Conservation (phyloP, 2,888 invertebrate genomes). For the Hesperia comma region DNA sequence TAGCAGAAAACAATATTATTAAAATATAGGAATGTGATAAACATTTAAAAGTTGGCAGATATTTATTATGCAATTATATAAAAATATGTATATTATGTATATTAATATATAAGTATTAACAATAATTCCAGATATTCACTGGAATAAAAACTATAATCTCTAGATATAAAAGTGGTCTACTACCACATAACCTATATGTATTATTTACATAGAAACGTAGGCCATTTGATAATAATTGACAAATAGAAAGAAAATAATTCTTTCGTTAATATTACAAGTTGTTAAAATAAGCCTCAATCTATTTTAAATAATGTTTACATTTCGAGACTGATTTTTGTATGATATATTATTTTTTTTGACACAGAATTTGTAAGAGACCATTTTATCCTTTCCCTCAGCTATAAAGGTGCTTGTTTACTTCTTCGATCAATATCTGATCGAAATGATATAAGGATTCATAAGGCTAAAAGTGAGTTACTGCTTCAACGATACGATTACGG, state of each 20-base stretch:
- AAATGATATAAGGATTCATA: too few species aligned
- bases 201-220: constrained; percentile 23
- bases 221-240: neutral
- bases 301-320: too few species aligned
- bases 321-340: too few species aligned
- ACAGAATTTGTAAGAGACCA: too few species aligned
- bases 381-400: too few species aligned
- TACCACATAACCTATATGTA: constrained; percentile 15
- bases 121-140: constrained; percentile 26
- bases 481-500: too few species aligned
- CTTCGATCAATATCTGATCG: too few species aligned
- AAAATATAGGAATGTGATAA: constrained; percentile 33
- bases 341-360: too few species aligned
- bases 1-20: constrained; percentile 26
- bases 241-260: neutral
- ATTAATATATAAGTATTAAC: constrained; percentile 38
- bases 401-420: too few species aligned
- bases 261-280: neutral
- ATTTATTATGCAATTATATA: constrained; percentile 37
- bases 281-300: too few species aligned
- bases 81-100: constrained; percentile 37
- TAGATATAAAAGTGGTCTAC: constrained; percentile 10
- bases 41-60: constrained; percentile 24
- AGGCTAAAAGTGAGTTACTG: too few species aligned
- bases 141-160: constrained; percentile 31